A percentile compares a stretch with the other conserved stretches of the same genome.
These are phyloP conservation scores for Cottoperca gobio DNA, from an alignment of 2,797 vertebrate genomes.

Conservation along the genomic window DNA sequence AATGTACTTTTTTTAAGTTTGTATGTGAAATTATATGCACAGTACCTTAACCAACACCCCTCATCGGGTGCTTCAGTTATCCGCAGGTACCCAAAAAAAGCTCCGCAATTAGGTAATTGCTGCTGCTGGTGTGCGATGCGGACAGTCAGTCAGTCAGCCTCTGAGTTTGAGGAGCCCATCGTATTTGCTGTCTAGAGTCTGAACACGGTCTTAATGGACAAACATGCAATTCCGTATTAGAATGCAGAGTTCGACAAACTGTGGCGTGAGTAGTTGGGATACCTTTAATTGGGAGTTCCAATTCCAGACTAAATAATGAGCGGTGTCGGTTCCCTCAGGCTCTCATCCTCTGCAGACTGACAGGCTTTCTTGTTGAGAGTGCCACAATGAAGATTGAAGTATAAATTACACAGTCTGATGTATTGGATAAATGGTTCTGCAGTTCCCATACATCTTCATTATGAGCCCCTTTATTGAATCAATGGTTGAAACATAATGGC, in stretches of 20 bases:
- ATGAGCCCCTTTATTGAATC: slow-evolving; percentile 78
- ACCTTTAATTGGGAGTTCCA: slow-evolving; percentile 71
- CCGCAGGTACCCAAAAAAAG: neutral
- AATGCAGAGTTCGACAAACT: slow-evolving; percentile 24
- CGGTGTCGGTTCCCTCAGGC: slow-evolving; percentile 53
- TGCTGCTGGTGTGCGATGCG: neutral
- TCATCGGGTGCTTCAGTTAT: neutral
- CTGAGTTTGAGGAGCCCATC: neutral
- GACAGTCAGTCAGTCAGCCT: neutral
- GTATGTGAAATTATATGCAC: neutral
- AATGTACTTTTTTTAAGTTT: neutral
- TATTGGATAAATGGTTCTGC: slow-evolving; percentile 78
- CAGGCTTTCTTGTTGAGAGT: slow-evolving; percentile 64
- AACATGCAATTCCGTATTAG: slow-evolving; percentile 12
- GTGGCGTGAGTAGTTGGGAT: slow-evolving; percentile 3
- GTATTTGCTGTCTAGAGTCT: neutral
- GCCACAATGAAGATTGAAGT: slow-evolving; percentile 81
- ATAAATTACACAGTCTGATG: slow-evolving; percentile 77
- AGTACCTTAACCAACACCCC: neutral
- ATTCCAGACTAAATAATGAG: slow-evolving; percentile 76
- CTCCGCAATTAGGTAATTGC: neutral
- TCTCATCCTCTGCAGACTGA: slow-evolving; percentile 68
- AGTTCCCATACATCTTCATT: slow-evolving; percentile 82
- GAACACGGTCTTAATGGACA: neutral
- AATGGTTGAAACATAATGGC: slow-evolving; percentile 73